Conservation (phyloP, 2,113 vertebrate species). For the Uria lomvia region DNA sequence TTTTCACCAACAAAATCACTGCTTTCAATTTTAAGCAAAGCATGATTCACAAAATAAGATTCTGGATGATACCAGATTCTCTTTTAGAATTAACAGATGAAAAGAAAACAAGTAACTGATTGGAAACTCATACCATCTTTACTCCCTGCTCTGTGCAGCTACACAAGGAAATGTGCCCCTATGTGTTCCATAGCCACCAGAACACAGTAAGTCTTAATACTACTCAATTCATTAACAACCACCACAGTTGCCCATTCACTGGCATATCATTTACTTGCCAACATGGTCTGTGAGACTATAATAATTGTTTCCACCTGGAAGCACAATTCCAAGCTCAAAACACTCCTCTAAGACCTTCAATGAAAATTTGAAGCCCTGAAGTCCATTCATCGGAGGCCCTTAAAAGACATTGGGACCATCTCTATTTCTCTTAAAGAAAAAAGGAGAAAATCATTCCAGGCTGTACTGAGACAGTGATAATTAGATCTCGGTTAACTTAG, state of each 20-base stretch:
- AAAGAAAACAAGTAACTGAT: not conserved
- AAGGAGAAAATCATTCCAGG: not conserved
- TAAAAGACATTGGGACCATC: not conserved
- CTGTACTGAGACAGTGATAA: not conserved
- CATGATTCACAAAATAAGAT: not conserved
- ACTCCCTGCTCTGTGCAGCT: not conserved
- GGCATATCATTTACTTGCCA: not conserved
- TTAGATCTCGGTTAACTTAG: not conserved
- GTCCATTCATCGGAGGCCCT: not conserved
- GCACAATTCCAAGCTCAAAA: not conserved
- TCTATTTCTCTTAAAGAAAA: not conserved
- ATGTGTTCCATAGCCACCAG: not conserved
- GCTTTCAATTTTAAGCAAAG: not conserved
- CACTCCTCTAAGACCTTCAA: not conserved
- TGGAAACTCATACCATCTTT: not conserved
- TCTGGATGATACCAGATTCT: not conserved
- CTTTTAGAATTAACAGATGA: not conserved
- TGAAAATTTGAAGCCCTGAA: not conserved
- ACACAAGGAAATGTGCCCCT: not conserved
- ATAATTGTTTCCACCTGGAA: not conserved
- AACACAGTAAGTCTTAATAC: not conserved
- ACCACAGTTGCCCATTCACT: not conserved
- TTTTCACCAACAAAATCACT: not conserved
- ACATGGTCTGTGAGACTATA: not conserved
- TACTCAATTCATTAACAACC: accelerated